phyloP scores from a whole-genome alignment of 2,797 vertebrate species.

The Sebastes diaconus region DNA sequence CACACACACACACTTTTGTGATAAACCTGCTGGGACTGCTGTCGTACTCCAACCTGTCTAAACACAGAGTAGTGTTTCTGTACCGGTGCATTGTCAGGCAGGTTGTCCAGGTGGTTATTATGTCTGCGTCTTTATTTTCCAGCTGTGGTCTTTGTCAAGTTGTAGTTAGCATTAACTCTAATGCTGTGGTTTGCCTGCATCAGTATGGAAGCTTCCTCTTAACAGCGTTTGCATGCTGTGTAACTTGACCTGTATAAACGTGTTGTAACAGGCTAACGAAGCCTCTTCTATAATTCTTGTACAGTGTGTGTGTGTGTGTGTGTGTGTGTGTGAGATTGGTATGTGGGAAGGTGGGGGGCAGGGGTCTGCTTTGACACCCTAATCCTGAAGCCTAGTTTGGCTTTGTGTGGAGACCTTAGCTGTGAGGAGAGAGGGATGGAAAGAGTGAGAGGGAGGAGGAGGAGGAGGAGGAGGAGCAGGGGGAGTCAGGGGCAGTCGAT shows the following conservation, averaged over 20 bases:
- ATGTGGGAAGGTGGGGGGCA: constrained; percentile 64
- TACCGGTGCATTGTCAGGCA: background rate
- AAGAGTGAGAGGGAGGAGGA: constrained; percentile 21
- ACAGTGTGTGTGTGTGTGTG: constrained; percentile 13
- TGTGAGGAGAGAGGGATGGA: constrained; percentile 51
- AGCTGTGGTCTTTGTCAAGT: background rate
- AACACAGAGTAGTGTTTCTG: constrained; percentile 34
- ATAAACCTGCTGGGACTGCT: constrained; percentile 49
- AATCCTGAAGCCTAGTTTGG: constrained; percentile 68
- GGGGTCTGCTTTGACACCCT: constrained; percentile 77
- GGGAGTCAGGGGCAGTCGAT: constrained; percentile 33
- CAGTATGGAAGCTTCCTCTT: background rate
- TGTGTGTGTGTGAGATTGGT: constrained; percentile 29
- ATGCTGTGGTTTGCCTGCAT: background rate
- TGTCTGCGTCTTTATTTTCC: background rate
- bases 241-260: constrained; percentile 26
- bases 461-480: constrained; percentile 19
- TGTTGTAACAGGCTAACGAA: constrained; percentile 49
- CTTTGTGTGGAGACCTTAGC: constrained; percentile 75
- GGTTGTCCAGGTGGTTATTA: background rate
- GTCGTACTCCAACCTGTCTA: constrained; percentile 23
- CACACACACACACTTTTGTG: background rate
- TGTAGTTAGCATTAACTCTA: background rate
- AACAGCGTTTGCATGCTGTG: constrained; percentile 3
- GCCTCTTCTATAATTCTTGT: constrained; percentile 24